Base-by-base conservation (phyloP, 2,888 invertebrate species). In the Trissolcus brochymenae region DNA sequence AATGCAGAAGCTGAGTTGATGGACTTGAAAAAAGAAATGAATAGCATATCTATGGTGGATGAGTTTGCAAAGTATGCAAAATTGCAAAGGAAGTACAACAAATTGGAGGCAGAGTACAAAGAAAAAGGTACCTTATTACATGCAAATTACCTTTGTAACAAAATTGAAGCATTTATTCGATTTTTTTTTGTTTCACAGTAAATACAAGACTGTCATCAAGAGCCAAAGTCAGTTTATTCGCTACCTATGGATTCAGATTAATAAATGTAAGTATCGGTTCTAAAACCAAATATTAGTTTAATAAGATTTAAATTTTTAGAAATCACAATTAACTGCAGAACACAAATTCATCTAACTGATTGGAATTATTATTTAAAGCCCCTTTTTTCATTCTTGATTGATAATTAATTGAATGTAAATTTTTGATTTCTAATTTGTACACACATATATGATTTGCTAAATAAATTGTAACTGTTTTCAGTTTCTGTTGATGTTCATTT, bases 21-120 rank as follows among this genome's bases (percentile, higher is more conserved):
- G 17, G 72, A 68, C 41, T 70, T 89, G 13, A 87, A 86, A 78
- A 81, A 81, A 40, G 84, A 89, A 82, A 87, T 89, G 85, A 73
- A 80, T 19, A 79, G 78, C 16, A 84, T 89, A 67, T 88, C 88
- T 9, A 87, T 89, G 81, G 85, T 88, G 0, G 87, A 90, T 81
- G 89, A 90, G 78, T 90, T 90, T 84, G 83, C 90, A 9, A 90
- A 85, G 67, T 87, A 88, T 78, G 88, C 89, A 6, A 89, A 87
- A 80, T 83, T 90, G 14, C 87, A 89, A 78, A 81, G 90, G 66
- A 87, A 82, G 76, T 86, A 84, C 61, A 88, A 83, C 46, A 86
- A 87, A 80, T 41, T 89, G 1, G 84, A 87, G 60, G 81, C 72
- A 53, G 81, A 85, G 66, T 76, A 87, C 6, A 86, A 85, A 78